These are phyloP conservation scores for Simalia tracyae DNA, from an alignment of 2,797 vertebrate genomes.

Conservation along the genomic window DNA sequence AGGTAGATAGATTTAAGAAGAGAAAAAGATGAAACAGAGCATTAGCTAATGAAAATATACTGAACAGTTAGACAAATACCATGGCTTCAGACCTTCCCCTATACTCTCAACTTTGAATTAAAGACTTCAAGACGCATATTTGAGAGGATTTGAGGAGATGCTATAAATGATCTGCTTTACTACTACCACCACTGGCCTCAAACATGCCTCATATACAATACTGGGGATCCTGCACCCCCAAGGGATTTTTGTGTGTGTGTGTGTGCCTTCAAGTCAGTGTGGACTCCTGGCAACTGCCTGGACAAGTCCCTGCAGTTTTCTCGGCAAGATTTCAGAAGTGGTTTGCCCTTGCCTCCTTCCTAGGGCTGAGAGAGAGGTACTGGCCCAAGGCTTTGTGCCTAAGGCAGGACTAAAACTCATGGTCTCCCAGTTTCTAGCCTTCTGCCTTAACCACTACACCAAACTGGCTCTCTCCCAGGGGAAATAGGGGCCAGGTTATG, in stretches of 20 bases:
- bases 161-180: not conserved
- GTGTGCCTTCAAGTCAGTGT: not conserved
- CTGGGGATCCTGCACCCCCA: not conserved
- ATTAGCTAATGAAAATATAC: too few relatives aligned
- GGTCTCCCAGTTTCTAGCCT: not conserved
- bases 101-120: not conserved
- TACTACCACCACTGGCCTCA: not conserved
- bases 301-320: not conserved
- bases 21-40: too few relatives aligned
- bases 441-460: not conserved
- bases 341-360: not conserved
- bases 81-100: not conserved
- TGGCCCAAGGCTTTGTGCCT: not conserved
- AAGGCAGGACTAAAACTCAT: not conserved
- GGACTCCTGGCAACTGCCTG: not conserved
- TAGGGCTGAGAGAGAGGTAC: not conserved
- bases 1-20: not conserved
- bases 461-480: not conserved
- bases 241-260: too few relatives aligned
- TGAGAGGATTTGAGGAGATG: not conserved
- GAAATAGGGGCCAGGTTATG: not conserved
- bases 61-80: too few relatives aligned
- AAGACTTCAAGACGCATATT: not conserved
- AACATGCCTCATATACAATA: not conserved
- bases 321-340: not conserved